Evolutionary conservation across 2,113 vertebrate genomes (phyloP).

Genomic region (Grantiella picta): DNA sequence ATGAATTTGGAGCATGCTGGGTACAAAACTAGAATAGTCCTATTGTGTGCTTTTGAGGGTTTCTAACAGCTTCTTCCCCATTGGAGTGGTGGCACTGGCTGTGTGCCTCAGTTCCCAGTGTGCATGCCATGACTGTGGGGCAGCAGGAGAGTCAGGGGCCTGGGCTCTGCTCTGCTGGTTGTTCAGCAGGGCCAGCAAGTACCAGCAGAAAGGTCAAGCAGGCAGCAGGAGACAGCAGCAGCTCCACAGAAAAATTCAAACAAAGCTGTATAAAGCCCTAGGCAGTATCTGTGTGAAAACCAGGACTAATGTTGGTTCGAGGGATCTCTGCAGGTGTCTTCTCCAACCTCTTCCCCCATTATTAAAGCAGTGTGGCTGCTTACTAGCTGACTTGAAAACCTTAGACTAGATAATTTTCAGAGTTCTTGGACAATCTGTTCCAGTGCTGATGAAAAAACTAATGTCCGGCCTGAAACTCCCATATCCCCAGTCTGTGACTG

Average conservation of each 20-base stretch:
- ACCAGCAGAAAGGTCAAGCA: neutral
- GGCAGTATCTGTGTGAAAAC: neutral
- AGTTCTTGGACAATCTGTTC: neutral
- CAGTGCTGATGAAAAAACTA: neutral
- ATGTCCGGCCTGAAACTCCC: neutral
- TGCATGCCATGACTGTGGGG: neutral
- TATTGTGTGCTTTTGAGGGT: neutral
- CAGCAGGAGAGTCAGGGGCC: neutral
- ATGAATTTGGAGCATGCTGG: neutral
- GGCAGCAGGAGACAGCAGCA: neutral
- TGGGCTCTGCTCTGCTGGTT: neutral
- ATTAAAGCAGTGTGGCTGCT: neutral
- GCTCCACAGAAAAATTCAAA: neutral
- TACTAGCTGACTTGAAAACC: neutral
- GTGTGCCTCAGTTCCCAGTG: fast-evolving
- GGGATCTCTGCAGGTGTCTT: neutral
- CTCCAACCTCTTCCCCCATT: neutral
- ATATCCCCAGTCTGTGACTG: neutral
- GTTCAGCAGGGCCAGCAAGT: neutral
- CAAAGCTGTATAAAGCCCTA: neutral
- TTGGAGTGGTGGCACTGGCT: fast-evolving
- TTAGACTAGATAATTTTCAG: neutral
- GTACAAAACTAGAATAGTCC: neutral
- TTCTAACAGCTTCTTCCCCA: neutral
- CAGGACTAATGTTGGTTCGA: neutral